Evolutionary conservation across 2,113 vertebrate species (phyloP), one percentile per base, ranked within the genome.

Genomic region (Lasiurus borealis): DNA sequence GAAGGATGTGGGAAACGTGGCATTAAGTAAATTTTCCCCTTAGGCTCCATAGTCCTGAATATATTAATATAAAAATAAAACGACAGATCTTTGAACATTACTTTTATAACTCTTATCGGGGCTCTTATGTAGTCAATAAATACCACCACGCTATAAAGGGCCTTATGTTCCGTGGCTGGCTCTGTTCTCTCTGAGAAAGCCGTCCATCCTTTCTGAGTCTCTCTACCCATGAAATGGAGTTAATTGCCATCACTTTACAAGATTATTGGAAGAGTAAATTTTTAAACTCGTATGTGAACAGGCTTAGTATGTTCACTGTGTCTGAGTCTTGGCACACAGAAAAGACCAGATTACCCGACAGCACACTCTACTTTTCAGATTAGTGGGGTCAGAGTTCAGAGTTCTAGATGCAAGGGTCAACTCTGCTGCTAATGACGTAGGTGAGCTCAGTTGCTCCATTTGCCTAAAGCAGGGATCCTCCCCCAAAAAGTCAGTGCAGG

Each of bases 41-140:
- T 89, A 73, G 50, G 81, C 23, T 57, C 62, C 76, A 46, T 95
- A 93, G 62, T 90, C 48, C 14, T 92, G 85, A 96, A 85, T 92
- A 77, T 94, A 59, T 87, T 93, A 54, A 78, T 72, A 40, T 57
- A 88, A 88, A 96, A 93, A 73, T 77, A 92, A 90, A 89, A 85
- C 11, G 84, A 81, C 31, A 80, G 52, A 90, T 93, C n/a, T 93
- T 81, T 87, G 68, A 66, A 91, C 89, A 75, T 64, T 50, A 71
- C 90, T 95, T 96, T 73, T 66, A 19, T 88, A 88, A 87, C 23
- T 87, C 72, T 93, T 93, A 14, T n/a, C 59, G 72, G n/a, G 18
- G 27, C 14, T 77, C 81, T 16, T 88, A 0, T 85, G 31, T 44
- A 81, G 16, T 48, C 48, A 85, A 1, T 64, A 50, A 64, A 82